phyloP scores from a whole-genome alignment of 2,888 invertebrate species.

The Entomobrya proxima region DNA sequence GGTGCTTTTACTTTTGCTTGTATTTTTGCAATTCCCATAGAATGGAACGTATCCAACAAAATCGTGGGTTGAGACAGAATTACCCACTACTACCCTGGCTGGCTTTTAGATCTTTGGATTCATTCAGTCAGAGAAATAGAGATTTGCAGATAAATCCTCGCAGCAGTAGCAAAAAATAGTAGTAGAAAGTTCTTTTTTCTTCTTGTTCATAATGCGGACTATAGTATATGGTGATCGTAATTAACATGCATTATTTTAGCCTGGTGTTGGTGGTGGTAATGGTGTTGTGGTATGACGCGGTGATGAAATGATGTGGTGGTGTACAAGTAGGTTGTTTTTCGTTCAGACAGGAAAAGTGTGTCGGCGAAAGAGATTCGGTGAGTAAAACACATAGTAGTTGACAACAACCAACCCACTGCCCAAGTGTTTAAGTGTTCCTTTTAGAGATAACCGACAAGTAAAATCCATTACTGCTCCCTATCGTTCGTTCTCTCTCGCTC shows the following conservation, averaged over 20 bases:
- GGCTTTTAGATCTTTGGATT: background rate
- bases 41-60: background rate
- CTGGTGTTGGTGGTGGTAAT: background rate
- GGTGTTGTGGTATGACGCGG: background rate
- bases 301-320: background rate
- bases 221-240: constrained; percentile 31
- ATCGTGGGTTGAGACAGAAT: background rate
- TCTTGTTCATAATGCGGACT: constrained; percentile 30
- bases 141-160: background rate
- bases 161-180: background rate
- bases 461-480: constrained; percentile 46
- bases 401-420: background rate
- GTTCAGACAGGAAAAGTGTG: background rate
- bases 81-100: background rate
- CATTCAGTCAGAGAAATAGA: background rate
- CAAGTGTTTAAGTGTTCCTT: constrained; percentile 26
- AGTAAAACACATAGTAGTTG: constrained; percentile 19
- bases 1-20: background rate
- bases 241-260: constrained; percentile 55
- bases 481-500: background rate
- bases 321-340: background rate
- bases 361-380: background rate
- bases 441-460: constrained; percentile 47
- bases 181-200: constrained; percentile 24
- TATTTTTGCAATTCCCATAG: background rate